Evolutionary conservation across 2,888 invertebrate species (phyloP).

Genomic region (Furcula furcula): DNA sequence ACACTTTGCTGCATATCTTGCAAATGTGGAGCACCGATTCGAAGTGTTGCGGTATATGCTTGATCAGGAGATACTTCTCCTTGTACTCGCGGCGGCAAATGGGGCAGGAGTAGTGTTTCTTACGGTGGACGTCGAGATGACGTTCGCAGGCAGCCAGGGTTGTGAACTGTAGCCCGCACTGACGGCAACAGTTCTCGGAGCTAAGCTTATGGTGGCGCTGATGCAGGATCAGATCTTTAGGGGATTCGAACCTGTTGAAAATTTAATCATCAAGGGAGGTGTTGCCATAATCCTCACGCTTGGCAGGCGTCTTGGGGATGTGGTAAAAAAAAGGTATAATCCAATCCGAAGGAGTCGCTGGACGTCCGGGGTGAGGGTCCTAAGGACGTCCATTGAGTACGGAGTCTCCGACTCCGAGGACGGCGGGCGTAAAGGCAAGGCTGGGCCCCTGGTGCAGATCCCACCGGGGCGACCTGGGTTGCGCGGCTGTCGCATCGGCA

Average conservation of each 20-base stretch:
- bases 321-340: too few relatives aligned
- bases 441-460: too few relatives aligned
- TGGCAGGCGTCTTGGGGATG: too few relatives aligned
- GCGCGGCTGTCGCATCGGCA: too few relatives aligned
- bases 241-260: constrained; percentile 50
- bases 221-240: constrained; percentile 52
- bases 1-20: constrained; percentile 60
- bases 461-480: too few relatives aligned
- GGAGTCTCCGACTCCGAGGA: too few relatives aligned
- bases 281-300: too few relatives aligned
- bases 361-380: too few relatives aligned
- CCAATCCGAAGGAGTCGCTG: too few relatives aligned
- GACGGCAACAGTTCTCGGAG: constrained; percentile 49
- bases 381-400: too few relatives aligned
- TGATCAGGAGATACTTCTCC: constrained; percentile 61
- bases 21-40: constrained; percentile 71
- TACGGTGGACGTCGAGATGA: constrained; percentile 59
- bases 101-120: constrained; percentile 71
- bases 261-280: too few relatives aligned
- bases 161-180: constrained; percentile 59
- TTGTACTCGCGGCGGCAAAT: constrained; percentile 79
- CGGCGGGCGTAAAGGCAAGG: too few relatives aligned
- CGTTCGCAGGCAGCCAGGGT: constrained; percentile 45
- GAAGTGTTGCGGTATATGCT: constrained; percentile 62
- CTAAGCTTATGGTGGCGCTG: constrained; percentile 41